Conservation (phyloP, 1,140 invertebrate genomes). For the Pseudoatta argentina region DNA sequence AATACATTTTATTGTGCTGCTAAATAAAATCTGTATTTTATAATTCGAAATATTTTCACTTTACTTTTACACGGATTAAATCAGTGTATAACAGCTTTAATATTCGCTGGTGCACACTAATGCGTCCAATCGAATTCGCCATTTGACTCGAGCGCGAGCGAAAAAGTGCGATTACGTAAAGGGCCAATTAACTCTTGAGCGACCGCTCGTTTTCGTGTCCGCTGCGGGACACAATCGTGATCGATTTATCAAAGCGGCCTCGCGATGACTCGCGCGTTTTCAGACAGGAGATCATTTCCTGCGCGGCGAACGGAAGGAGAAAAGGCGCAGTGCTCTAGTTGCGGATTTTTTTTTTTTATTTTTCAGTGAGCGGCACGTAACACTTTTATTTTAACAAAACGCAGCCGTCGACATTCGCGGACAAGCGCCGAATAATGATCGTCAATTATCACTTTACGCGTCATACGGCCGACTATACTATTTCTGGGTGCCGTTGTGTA, state of each 20-base stretch:
- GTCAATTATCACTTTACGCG: slow-evolving; percentile 34
- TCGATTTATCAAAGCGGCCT: slow-evolving; percentile 21
- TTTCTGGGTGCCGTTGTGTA: slow-evolving; percentile 4
- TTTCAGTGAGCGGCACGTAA: slow-evolving; percentile 20
- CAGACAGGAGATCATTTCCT: slow-evolving; percentile 27
- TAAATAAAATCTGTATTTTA: too few relatives aligned
- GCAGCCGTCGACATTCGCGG: not conserved
- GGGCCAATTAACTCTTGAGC: slow-evolving; percentile 11
- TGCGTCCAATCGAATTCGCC: too few relatives aligned
- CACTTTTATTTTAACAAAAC: slow-evolving; percentile 35
- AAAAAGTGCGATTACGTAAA: slow-evolving; percentile 31
- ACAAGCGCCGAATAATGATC: slow-evolving; percentile 24
- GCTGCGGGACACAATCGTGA: slow-evolving; percentile 24
- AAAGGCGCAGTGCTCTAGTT: slow-evolving; percentile 50
- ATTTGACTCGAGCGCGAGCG: not conserved
- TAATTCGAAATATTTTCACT: too few relatives aligned
- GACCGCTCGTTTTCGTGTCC: slow-evolving; percentile 18
- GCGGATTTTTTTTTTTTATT: not conserved
- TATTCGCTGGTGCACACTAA: not conserved
- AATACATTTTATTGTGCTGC: too few relatives aligned
- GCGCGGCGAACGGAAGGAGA: slow-evolving; percentile 32
- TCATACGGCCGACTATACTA: not conserved
- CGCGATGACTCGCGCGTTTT: slow-evolving; percentile 34
- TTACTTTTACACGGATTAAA: too few relatives aligned
- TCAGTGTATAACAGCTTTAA: not conserved